Conservation (phyloP, 2,888 invertebrate genomes). For the Eristalinus sepulchralis region DNA sequence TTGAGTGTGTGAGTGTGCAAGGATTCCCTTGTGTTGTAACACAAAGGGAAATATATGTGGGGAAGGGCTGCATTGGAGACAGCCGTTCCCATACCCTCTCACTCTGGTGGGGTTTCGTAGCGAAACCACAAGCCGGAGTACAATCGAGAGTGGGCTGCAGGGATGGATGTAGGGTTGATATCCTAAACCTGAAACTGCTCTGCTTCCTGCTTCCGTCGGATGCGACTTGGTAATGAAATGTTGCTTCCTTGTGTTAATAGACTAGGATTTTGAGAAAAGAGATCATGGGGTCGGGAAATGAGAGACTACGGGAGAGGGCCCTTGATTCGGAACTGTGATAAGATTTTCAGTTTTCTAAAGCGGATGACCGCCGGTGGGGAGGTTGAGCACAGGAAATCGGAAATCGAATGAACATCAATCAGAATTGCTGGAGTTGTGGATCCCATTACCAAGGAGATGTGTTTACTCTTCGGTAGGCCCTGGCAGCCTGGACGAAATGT, state of each 20-base stretch:
- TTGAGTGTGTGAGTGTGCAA: slow-evolving; percentile 23
- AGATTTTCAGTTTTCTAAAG: slow-evolving; percentile 20
- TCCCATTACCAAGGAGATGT: not conserved
- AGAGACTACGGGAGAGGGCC: slow-evolving; percentile 10
- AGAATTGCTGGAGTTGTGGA: not conserved
- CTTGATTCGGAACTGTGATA: slow-evolving; percentile 39
- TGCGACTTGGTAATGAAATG: slow-evolving; percentile 70
- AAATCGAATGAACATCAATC: slow-evolving; percentile 47
- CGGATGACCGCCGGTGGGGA: not conserved
- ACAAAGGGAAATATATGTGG: slow-evolving; percentile 56
- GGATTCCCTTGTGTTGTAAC: slow-evolving; percentile 52
- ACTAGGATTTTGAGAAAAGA: slow-evolving; percentile 38
- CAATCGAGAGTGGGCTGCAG: slow-evolving; percentile 17
- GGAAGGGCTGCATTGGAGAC: slow-evolving; percentile 51
- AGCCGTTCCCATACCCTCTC: not conserved
- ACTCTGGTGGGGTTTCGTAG: slow-evolving; percentile 20
- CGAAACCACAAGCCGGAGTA: slow-evolving; percentile 56
- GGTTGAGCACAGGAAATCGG: not conserved
- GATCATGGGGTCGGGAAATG: slow-evolving; percentile 61
- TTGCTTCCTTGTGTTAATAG: slow-evolving; percentile 70
- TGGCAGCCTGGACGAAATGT: not conserved
- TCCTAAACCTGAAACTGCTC: slow-evolving; percentile 59
- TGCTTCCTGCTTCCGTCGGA: slow-evolving; percentile 66
- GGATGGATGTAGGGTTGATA: slow-evolving; percentile 33
- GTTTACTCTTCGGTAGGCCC: not conserved